phyloP scores from a whole-genome alignment of 1,140 invertebrate species.

The Drosophila sechellia region DNA sequence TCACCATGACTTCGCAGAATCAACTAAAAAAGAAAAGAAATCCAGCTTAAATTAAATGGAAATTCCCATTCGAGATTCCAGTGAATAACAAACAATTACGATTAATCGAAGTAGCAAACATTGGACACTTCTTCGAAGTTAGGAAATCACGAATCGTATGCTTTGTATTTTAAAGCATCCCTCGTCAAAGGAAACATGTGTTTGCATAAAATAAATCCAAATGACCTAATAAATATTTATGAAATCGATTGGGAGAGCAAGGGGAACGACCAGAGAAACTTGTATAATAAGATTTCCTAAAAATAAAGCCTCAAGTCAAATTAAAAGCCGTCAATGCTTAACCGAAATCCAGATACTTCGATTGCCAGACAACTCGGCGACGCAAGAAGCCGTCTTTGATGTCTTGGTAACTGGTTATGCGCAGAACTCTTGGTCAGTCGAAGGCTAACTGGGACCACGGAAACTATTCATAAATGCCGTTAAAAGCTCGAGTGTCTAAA shows the following conservation, averaged over 20 bases:
- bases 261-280: constrained; percentile 8
- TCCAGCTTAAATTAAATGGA: not conserved
- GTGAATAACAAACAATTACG: constrained; percentile 11
- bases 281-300: constrained; percentile 52
- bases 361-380: constrained; percentile 41
- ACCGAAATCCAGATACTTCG: constrained; percentile 37
- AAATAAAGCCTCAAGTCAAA: constrained; percentile 41
- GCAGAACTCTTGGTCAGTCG: constrained; percentile 19
- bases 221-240: constrained; percentile 66
- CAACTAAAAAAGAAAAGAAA: not conserved
- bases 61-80: not conserved
- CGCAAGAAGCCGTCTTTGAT: constrained; percentile 36
- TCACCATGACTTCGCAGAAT: constrained; percentile 16
- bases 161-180: constrained; percentile 25
- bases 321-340: constrained; percentile 21
- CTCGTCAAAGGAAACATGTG: constrained; percentile 51
- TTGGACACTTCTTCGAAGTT: constrained; percentile 21
- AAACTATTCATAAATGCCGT: constrained; percentile 39
- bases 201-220: constrained; percentile 61
- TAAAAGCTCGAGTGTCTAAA: constrained; percentile 5
- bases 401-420: constrained; percentile 27
- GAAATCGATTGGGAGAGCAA: constrained; percentile 25
- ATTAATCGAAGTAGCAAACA: constrained; percentile 5
- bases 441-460: constrained; percentile 31
- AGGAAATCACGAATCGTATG: constrained; percentile 4